Conservation (phyloP, 2,113 vertebrate genomes). For the Tychaedon coryphoeus region DNA sequence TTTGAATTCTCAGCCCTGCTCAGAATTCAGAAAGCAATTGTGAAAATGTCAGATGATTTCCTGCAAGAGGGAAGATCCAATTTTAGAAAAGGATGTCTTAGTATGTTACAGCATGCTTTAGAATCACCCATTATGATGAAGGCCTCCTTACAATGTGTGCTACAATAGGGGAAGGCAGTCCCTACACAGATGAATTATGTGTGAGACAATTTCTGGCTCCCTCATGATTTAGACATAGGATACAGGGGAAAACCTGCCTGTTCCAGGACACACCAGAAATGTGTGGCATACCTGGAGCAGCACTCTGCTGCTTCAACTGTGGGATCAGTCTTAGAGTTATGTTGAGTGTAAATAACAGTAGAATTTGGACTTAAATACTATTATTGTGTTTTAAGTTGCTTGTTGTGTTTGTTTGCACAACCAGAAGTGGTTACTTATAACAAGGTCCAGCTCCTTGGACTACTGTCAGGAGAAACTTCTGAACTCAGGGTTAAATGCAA, state of each 20-base stretch:
- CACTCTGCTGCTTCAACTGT: not conserved
- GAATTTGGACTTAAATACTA: not conserved
- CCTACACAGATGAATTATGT: not conserved
- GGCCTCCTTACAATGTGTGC: not conserved
- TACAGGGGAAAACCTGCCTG: not conserved
- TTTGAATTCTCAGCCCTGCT: not conserved
- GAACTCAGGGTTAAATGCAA: not conserved
- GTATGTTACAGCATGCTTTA: not conserved
- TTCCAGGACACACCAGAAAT: not conserved
- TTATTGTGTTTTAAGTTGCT: not conserved
- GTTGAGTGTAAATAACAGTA: not conserved
- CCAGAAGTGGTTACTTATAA: not conserved
- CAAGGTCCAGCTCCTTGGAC: not conserved
- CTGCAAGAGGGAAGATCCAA: not conserved
- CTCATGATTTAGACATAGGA: rapidly evolving
- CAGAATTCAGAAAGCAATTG: not conserved
- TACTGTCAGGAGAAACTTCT: not conserved
- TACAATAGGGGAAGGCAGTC: not conserved
- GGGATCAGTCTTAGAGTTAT: not conserved
- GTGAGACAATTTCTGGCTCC: rapidly evolving
- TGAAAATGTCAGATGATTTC: not conserved
- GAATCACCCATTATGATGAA: not conserved
- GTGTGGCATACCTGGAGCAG: not conserved
- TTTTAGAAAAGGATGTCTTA: not conserved
- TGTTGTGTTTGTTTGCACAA: not conserved